Evolutionary conservation across 2,797 vertebrate species (phyloP).

Genomic region (Acridotheres tristis): DNA sequence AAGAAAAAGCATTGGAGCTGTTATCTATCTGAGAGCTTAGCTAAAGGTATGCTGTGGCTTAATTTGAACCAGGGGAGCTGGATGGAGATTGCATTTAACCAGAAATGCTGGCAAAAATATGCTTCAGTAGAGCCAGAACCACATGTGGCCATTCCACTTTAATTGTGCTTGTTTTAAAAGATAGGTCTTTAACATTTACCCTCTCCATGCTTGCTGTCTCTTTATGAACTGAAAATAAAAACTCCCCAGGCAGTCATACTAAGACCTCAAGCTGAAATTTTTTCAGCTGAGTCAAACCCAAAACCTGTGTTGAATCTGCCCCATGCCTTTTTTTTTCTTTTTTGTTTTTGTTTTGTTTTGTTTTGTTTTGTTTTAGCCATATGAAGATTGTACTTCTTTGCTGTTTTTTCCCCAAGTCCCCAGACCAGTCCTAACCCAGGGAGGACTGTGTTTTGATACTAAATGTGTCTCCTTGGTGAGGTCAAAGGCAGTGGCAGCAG

Average conservation of each 20-base stretch:
- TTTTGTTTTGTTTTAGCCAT: background rate
- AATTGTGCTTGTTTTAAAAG: slow-evolving; percentile 68
- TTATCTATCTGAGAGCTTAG: slow-evolving; percentile 9
- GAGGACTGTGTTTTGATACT: slow-evolving; percentile 58
- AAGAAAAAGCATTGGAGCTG: background rate
- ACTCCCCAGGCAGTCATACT: slow-evolving; percentile 45
- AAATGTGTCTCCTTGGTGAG: slow-evolving; percentile 47
- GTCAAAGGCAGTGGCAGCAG: slow-evolving; percentile 50
- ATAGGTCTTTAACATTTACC: slow-evolving; percentile 65
- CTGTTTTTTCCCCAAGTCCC: background rate
- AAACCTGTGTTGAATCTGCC: slow-evolving; percentile 26
- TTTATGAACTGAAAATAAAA: slow-evolving; percentile 60
- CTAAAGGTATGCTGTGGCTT: slow-evolving; percentile 51
- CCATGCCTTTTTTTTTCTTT: background rate
- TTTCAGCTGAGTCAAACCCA: slow-evolving; percentile 51
- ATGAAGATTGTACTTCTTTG: background rate
- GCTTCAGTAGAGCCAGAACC: slow-evolving; percentile 55
- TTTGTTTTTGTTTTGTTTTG: background rate
- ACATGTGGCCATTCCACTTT: slow-evolving; percentile 65
- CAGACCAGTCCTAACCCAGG: slow-evolving; percentile 17
- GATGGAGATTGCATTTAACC: slow-evolving; percentile 45
- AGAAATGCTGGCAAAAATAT: slow-evolving; percentile 63
- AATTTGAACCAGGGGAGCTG: slow-evolving; percentile 62
- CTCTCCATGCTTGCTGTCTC: slow-evolving; percentile 51
- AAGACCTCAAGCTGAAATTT: slow-evolving; percentile 47